Percentiles rank a stretch among this genome's conserved stretches.
Conservation (phyloP, 1,140 invertebrate genomes). For the Drosophila lini region DNA sequence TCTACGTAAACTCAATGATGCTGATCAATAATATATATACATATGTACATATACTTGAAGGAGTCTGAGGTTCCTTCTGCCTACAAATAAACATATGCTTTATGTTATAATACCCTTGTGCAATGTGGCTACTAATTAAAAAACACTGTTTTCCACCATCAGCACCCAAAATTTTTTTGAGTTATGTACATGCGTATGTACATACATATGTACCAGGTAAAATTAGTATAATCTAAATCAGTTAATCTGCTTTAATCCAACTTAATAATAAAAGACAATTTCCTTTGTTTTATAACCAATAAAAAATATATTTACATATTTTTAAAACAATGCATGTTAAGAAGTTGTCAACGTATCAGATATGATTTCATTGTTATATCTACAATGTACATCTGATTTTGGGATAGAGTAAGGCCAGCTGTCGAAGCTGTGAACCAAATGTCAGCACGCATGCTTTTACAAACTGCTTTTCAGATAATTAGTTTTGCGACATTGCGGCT, state of each 20-base stretch:
- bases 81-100: no score
- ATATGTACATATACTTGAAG: neutral
- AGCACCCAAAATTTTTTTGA: neutral
- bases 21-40: neutral
- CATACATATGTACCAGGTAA: no score
- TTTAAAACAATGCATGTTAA: neutral
- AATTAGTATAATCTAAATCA: no score
- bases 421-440: constrained; percentile 47
- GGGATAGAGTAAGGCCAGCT: constrained; percentile 17
- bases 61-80: neutral
- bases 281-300: no score
- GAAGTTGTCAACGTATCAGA: neutral
- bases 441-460: constrained; percentile 57
- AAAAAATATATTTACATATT: no score
- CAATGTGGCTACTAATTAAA: neutral
- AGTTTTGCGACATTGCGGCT: constrained; percentile 52
- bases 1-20: neutral
- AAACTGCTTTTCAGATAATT: constrained; percentile 63
- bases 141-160: neutral
- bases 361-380: constrained; percentile 29
- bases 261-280: no score
- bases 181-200: neutral
- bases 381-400: constrained; percentile 19
- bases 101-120: neutral
- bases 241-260: no score